Evolutionary conservation across 2,113 vertebrate species (phyloP), one percentile per base, ranked within the genome.

Genomic region (human): DNA sequence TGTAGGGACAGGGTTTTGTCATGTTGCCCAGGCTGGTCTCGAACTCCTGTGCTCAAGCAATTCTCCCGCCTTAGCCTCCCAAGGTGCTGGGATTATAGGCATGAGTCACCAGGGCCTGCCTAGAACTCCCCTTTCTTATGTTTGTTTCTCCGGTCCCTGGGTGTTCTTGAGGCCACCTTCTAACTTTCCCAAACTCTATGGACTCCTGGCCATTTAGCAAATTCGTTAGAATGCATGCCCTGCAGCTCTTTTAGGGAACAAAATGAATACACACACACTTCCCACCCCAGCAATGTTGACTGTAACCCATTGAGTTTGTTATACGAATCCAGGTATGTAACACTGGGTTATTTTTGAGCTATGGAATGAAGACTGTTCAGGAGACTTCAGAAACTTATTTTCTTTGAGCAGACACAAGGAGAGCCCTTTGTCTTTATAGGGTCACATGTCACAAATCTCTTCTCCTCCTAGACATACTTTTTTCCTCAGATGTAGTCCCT

Each of bases 311-410:
- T 25, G 50, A 81, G 9, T 87, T 72, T 94, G 66, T 48, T 94
- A 50, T 3, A 32, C 81, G 61, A 66, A 43, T 73, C 38, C 20
- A 23, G 18, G 64, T 80, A 73, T 38, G 89, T 55, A 84, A 86
- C 30, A 48, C 3, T 20, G 72, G 55, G 57, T 76, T 83, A 76
- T 80, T 95, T 94, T 84, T 92, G 70, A 66, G 70, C 52, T 50
- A 32, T 43, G 45, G 78, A 64, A 70, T 84, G 73, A 84, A 95
- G 50, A 57, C 57, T 8, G 3, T 76, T 89, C 45, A 57, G 61
- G 66, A 79, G 50, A 89, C 25, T 79, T 79, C 66, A 82, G 85
- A 89, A 85, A 81, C 22, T 88, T 90, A 27, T 94, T 96, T 95
- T 61, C 90, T 92, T 94, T 43, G 81, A 96, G 89, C 32, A 59